Conservation (phyloP, 2,113 vertebrate species). For the Mustela nigripes region DNA sequence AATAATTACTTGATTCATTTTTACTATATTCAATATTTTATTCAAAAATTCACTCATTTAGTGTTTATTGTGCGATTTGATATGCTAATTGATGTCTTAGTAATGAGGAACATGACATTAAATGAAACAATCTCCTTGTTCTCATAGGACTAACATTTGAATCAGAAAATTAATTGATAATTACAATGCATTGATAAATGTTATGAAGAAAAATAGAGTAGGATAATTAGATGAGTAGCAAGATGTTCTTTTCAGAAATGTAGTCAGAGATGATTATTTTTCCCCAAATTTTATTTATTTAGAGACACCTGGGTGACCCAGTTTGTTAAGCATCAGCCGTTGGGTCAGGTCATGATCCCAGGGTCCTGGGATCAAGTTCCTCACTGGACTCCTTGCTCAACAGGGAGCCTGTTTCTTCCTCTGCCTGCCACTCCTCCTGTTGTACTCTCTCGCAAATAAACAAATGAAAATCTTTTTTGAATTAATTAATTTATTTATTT, state of each 20-base stretch:
- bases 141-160: background rate
- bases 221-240: background rate
- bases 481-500: too few relatives aligned
- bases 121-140: background rate
- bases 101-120: background rate
- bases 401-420: background rate
- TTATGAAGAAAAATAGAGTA: background rate
- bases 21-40: background rate
- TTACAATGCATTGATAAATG: background rate
- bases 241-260: background rate
- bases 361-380: background rate
- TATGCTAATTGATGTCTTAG: background rate
- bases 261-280: background rate
- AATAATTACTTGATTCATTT: background rate
- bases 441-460: background rate
- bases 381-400: background rate
- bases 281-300: background rate
- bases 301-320: background rate
- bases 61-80: background rate
- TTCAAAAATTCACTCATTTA: constrained; percentile 26
- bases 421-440: background rate
- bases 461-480: too few relatives aligned
- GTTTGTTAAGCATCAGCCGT: background rate
- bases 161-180: background rate
- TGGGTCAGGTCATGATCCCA: background rate